Conservation (phyloP, 2,888 invertebrate genomes). For the Chydorus sphaericus region DNA sequence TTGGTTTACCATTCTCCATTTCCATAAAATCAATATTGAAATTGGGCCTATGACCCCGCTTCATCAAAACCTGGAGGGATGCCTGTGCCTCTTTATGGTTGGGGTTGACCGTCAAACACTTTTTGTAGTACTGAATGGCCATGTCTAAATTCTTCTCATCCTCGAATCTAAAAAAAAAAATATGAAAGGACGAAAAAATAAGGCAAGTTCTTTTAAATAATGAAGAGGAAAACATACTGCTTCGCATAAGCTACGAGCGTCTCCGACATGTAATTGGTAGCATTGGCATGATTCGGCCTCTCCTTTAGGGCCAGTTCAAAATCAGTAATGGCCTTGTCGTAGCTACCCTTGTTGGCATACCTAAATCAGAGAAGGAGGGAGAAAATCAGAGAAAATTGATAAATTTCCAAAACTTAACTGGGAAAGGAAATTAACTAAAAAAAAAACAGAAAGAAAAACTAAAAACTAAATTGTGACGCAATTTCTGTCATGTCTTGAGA, state of each 20-base stretch:
- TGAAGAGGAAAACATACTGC: slow-evolving; percentile 26
- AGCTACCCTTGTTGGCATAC: slow-evolving; percentile 82
- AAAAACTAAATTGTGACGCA: too few species aligned
- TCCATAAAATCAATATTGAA: slow-evolving; percentile 11
- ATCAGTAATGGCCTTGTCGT: slow-evolving; percentile 84
- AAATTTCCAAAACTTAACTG: neutral
- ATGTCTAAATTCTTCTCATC: slow-evolving; percentile 73
- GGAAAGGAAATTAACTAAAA: too few species aligned
- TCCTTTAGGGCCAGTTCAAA: slow-evolving; percentile 80
- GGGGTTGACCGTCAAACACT: slow-evolving; percentile 66
- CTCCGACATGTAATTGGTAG: slow-evolving; percentile 84
- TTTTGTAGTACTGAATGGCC: slow-evolving; percentile 68
- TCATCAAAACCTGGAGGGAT: slow-evolving; percentile 30
- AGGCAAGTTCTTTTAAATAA: neutral
- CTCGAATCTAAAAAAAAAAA: slow-evolving; percentile 46
- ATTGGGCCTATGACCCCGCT: neutral
- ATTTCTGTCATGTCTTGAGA: too few species aligned
- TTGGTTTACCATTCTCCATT: neutral
- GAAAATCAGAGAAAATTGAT: neutral
- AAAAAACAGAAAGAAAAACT: too few species aligned
- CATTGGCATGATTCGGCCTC: slow-evolving; percentile 81
- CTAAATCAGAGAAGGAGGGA: slow-evolving; percentile 25
- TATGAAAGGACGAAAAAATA: neutral
- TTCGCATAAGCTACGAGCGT: slow-evolving; percentile 77
- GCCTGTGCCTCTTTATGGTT: slow-evolving; percentile 76